These are phyloP conservation scores for Enteromius trimaculatus DNA, from an alignment of 2,797 vertebrate species.

Conservation along the genomic window DNA sequence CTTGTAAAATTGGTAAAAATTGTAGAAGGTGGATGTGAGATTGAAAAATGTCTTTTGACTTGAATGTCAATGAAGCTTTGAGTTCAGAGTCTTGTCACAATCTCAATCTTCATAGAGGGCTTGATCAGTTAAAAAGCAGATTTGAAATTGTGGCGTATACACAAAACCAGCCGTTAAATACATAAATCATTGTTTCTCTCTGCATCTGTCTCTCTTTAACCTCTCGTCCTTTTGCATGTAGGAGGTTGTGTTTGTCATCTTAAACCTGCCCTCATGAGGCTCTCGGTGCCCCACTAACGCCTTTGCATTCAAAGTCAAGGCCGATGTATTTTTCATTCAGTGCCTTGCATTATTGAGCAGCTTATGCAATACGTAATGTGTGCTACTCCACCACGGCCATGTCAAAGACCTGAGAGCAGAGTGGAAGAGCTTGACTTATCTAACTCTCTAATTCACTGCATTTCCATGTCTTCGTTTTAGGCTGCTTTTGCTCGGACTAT, in stretches of 20 bases:
- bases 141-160: background rate
- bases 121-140: slow-evolving; percentile 4
- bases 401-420: slow-evolving; percentile 62
- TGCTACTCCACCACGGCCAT: slow-evolving; percentile 61
- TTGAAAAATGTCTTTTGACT: slow-evolving; percentile 24
- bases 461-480: slow-evolving; percentile 6
- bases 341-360: slow-evolving; percentile 76
- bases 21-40: slow-evolving; percentile 3
- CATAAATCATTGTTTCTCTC: slow-evolving; percentile 22
- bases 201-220: slow-evolving; percentile 29
- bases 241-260: slow-evolving; percentile 51
- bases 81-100: slow-evolving; percentile 6
- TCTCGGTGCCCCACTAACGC: slow-evolving; percentile 52
- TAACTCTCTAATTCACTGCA: background rate
- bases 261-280: slow-evolving; percentile 50
- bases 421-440: slow-evolving; percentile 49
- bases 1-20: slow-evolving; percentile 16
- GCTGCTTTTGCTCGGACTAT: background rate
- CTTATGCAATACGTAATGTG: slow-evolving; percentile 75
- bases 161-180: background rate
- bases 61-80: slow-evolving; percentile 29
- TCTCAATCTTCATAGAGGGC: slow-evolving; percentile 7
- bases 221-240: slow-evolving; percentile 30
- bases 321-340: slow-evolving; percentile 75
- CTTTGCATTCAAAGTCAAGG: slow-evolving; percentile 69